Percentiles rank a stretch among this genome's conserved stretches.
These are phyloP conservation scores for Sinocyclocheilus anophthalmus DNA, from an alignment of 2,113 vertebrate species.

Conservation along the genomic window DNA sequence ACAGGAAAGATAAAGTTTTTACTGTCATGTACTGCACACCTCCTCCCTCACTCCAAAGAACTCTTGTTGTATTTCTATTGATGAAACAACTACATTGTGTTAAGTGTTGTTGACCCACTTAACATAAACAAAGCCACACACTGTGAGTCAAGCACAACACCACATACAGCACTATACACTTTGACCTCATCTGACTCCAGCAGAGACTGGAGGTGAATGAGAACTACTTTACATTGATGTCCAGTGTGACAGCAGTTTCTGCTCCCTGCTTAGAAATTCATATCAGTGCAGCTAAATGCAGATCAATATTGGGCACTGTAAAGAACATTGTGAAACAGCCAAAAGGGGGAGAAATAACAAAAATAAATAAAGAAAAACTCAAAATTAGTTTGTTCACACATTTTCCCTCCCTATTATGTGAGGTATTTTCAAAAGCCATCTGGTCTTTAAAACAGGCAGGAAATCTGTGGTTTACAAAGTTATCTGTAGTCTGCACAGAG, in stretches of 20 bases:
- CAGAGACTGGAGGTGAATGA: background rate
- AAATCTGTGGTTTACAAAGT: background rate
- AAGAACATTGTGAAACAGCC: background rate
- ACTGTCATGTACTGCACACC: too few relatives aligned
- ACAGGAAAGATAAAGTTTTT: too few relatives aligned
- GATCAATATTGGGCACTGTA: background rate
- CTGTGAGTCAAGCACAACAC: background rate
- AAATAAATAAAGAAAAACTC: background rate
- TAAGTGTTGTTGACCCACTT: conserved; percentile 12
- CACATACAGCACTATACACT: background rate
- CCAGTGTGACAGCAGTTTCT: background rate
- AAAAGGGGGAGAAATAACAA: background rate
- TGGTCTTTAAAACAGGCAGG: background rate
- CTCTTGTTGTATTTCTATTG: background rate
- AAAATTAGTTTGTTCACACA: background rate
- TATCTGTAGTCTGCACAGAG: background rate
- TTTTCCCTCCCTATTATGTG: background rate
- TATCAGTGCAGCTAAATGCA: background rate
- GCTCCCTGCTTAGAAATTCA: background rate
- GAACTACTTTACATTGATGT: background rate
- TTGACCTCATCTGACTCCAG: background rate
- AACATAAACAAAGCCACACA: conserved; percentile 23
- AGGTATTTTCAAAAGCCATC: background rate
- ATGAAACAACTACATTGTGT: conserved; percentile 21
- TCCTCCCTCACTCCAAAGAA: background rate